phyloP scores from a whole-genome alignment of 2,797 vertebrate genomes.

The Ispidina lecontei region DNA sequence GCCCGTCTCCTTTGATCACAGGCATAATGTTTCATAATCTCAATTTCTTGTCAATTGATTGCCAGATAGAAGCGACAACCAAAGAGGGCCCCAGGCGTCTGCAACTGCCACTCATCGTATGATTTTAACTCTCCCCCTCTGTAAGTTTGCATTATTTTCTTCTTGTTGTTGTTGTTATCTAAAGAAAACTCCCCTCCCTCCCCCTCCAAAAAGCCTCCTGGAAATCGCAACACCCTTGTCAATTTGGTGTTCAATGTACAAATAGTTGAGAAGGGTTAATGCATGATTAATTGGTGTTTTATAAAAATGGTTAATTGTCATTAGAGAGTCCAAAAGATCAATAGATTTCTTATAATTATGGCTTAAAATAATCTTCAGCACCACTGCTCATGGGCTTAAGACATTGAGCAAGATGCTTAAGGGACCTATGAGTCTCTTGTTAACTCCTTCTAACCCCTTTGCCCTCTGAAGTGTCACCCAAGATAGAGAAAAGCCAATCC shows the following conservation, averaged over 20 bases:
- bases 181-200: constrained; percentile 2
- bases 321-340: constrained; percentile 48
- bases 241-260: neutral
- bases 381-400: neutral
- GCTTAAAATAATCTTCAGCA: constrained; percentile 29
- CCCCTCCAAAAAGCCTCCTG: neutral
- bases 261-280: constrained; percentile 53
- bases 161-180: constrained; percentile 41
- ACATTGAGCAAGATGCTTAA: neutral
- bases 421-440: neutral
- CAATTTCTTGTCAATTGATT: constrained; percentile 79
- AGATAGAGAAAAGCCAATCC: neutral
- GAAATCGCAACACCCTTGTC: neutral
- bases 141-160: constrained; percentile 75
- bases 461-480: neutral
- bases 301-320: constrained; percentile 56
- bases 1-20: constrained; percentile 37
- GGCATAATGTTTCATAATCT: constrained; percentile 70
- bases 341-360: constrained; percentile 51
- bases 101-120: constrained; percentile 75
- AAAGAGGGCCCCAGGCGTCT: constrained; percentile 75
- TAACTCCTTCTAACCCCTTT: neutral
- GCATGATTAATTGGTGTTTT: constrained; percentile 61
- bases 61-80: constrained; percentile 78
- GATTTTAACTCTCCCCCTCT: constrained; percentile 76